These are phyloP conservation scores for Ceyx melanurus DNA, from an alignment of 2,113 vertebrate genomes.

Conservation along the genomic window DNA sequence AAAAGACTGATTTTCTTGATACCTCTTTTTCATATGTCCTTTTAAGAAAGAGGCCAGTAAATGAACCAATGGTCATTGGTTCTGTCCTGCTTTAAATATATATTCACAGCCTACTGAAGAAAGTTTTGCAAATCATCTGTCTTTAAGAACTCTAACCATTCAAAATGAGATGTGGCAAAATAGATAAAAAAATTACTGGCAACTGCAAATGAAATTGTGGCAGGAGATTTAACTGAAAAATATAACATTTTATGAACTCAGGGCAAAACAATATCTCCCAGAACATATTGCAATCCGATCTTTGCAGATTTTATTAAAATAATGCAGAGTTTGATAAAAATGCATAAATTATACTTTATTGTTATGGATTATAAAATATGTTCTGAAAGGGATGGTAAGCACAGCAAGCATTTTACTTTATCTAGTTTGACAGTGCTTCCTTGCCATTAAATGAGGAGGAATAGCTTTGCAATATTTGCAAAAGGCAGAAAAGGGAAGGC, in stretches of 20 bases:
- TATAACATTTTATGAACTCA: conserved; percentile 41
- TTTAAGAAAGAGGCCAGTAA: background rate
- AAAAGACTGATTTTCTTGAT: background rate
- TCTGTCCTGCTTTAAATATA: background rate
- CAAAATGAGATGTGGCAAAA: conserved; percentile 5
- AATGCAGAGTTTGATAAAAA: conserved; percentile 62
- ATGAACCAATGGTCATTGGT: background rate
- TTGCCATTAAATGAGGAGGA: conserved; percentile 14
- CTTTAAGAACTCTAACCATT: background rate
- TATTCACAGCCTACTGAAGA: background rate
- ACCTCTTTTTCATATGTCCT: background rate
- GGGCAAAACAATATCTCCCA: conserved; percentile 61
- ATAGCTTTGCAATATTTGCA: background rate
- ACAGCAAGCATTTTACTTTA: conserved; percentile 49
- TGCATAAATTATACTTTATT: conserved; percentile 68
- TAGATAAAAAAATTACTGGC: conserved; percentile 36
- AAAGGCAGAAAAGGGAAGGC: background rate
- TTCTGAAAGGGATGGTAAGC: conserved; percentile 51
- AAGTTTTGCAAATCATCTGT: conserved; percentile 11
- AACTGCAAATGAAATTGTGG: conserved; percentile 35
- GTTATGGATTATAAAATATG: conserved; percentile 47
- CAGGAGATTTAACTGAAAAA: conserved; percentile 51
- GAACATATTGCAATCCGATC: conserved; percentile 39
- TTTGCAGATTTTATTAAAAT: conserved; percentile 58
- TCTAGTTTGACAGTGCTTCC: background rate